Conservation (phyloP, 2,888 invertebrate genomes). For the Nebria salina region DNA sequence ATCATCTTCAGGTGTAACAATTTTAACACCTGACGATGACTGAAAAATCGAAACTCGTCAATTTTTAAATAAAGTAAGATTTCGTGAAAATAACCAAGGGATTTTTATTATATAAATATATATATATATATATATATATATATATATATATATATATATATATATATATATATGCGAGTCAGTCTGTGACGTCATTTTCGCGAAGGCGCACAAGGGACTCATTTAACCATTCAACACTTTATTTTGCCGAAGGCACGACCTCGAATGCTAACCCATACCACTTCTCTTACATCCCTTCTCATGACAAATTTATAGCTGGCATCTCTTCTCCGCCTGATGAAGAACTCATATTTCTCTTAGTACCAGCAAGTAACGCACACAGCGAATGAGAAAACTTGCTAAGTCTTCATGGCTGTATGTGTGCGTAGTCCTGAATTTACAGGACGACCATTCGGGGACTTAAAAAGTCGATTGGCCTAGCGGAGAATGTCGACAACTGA, state of each 20-base stretch:
- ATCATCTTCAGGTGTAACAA: no score
- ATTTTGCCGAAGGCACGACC: constrained; percentile 32
- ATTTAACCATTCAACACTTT: constrained; percentile 47
- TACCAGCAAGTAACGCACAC: not conserved
- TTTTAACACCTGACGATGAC: no score
- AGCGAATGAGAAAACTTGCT: not conserved
- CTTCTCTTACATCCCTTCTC: constrained; percentile 36
- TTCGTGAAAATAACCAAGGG: no score
- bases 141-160: constrained; percentile 1
- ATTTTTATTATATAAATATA: not conserved
- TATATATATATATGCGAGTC: not conserved
- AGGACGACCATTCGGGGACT: constrained; percentile 15
- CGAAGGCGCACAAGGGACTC: constrained; percentile 35
- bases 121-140: constrained; percentile 1
- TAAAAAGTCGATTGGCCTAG: constrained; percentile 8
- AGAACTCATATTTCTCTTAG: constrained; percentile 43
- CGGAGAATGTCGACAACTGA: constrained; percentile 14
- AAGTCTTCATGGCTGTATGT: not conserved
- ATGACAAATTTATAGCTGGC: constrained; percentile 38
- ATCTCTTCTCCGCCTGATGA: constrained; percentile 38
- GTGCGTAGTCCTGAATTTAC: constrained; percentile 1
- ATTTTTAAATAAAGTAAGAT: no score
- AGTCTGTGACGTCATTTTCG: constrained; percentile 38
- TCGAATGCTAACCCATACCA: not conserved
- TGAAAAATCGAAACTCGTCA: no score